A percentile compares a stretch with the other conserved stretches of the same genome.
Conservation (phyloP, 2,797 vertebrate genomes). For the Crax fasciolata region DNA sequence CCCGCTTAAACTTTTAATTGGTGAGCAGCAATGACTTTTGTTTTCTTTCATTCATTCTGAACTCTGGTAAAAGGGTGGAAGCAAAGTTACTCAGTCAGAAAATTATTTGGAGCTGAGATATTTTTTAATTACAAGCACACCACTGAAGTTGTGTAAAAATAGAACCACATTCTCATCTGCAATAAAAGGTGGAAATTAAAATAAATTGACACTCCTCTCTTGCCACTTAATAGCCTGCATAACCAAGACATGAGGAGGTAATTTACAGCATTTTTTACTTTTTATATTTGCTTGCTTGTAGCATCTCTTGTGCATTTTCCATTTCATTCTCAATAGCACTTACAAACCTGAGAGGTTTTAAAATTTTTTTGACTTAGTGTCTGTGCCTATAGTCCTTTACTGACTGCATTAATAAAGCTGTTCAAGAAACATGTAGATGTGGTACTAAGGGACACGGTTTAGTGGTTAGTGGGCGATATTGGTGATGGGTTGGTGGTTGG, state of each 20-base stretch:
- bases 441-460: no score
- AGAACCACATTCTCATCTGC: slow-evolving; percentile 1
- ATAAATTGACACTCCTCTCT: not conserved
- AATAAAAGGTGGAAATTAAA: slow-evolving; percentile 4
- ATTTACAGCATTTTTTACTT: not conserved
- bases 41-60: not conserved
- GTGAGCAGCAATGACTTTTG: not conserved
- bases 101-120: not conserved
- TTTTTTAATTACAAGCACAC: slow-evolving; percentile 37
- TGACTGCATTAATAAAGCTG: not conserved
- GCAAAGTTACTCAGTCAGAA: slow-evolving; percentile 26
- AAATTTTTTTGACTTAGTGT: not conserved
- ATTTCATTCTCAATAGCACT: not conserved
- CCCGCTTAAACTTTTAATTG: not conserved
- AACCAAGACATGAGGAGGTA: not conserved
- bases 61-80: not conserved
- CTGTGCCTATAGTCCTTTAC: not conserved
- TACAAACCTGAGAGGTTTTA: not conserved
- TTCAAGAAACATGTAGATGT: no score
- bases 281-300: not conserved
- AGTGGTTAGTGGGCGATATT: no score
- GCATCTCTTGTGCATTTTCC: not conserved
- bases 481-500: no score
- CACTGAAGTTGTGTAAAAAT: not conserved
- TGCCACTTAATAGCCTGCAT: not conserved